Percentiles rank a stretch among this genome's conserved stretches.
These are phyloP conservation scores for Antigone vipio DNA, from an alignment of 2,113 vertebrate species.

Conservation along the genomic window DNA sequence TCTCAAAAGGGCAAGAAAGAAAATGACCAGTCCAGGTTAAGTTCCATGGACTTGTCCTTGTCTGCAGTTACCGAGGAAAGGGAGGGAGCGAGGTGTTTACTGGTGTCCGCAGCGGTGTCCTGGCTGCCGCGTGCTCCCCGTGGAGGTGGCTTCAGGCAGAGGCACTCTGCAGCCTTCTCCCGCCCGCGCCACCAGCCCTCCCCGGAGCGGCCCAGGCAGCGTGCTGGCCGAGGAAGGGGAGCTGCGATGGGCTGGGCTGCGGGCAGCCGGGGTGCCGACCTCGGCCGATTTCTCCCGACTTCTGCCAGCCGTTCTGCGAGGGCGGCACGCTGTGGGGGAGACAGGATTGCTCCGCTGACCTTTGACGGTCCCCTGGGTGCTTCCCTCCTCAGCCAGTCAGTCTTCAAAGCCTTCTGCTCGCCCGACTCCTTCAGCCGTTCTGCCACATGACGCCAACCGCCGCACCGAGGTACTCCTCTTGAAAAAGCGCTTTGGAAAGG, in stretches of 20 bases:
- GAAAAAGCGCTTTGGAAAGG: neutral
- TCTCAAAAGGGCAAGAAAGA: neutral
- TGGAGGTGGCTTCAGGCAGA: neutral
- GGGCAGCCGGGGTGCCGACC: no score
- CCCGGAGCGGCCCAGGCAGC: neutral
- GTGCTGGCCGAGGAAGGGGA: neutral
- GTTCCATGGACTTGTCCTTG: neutral
- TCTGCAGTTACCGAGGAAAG: neutral
- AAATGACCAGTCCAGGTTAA: no score
- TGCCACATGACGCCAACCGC: neutral
- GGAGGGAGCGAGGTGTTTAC: neutral
- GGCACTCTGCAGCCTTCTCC: neutral
- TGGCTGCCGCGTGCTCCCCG: neutral
- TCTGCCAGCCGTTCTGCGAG: neutral
- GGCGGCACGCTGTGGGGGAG: neutral
- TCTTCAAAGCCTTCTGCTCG: neutral
- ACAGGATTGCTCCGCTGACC: neutral
- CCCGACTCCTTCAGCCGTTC: neutral
- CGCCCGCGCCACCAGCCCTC: neutral
- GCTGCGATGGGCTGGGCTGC: neutral
- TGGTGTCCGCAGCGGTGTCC: neutral
- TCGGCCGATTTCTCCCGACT: neutral
- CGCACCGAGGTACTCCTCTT: neutral
- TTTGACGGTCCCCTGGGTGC: neutral
- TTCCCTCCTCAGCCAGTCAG: neutral